phyloP scores from a whole-genome alignment of 2,797 vertebrate genomes.

The Coregonus ussuriensis region DNA sequence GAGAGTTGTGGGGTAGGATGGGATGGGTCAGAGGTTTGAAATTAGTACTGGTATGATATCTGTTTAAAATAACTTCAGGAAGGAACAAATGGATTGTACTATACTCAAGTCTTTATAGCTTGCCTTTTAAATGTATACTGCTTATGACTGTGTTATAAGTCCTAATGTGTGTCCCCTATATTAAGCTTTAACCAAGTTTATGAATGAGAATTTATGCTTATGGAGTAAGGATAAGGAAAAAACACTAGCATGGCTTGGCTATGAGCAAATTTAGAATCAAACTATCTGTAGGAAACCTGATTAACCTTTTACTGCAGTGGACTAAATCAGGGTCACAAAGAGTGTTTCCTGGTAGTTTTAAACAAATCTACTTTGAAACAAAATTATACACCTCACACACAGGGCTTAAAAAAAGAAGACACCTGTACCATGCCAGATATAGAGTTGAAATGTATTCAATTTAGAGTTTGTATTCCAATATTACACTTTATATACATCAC shows the following conservation, averaged over 20 bases:
- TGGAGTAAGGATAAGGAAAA: neutral
- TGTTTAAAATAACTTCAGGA: too few relatives aligned
- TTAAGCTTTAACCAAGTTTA: neutral
- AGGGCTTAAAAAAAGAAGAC: too few relatives aligned
- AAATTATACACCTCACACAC: too few relatives aligned
- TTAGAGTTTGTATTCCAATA: too few relatives aligned
- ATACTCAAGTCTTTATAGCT: neutral
- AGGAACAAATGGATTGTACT: neutral
- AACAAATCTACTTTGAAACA: too few relatives aligned
- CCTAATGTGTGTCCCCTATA: neutral
- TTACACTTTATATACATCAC: too few relatives aligned
- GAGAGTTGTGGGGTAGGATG: neutral
- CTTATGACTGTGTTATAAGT: neutral
- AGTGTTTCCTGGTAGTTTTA: too few relatives aligned
- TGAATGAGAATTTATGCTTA: neutral
- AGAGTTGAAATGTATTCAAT: too few relatives aligned
- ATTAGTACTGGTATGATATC: neutral
- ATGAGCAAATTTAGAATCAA: neutral
- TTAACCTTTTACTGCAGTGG: too few relatives aligned
- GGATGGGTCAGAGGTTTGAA: neutral
- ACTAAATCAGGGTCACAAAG: too few relatives aligned
- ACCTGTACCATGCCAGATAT: too few relatives aligned
- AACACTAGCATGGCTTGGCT: neutral
- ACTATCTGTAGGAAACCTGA: too few relatives aligned
- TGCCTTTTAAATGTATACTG: neutral